Percentiles rank a stretch among this genome's conserved stretches.
phyloP scores from a whole-genome alignment of 2,113 vertebrate genomes.

The Dasyornis broadbenti region DNA sequence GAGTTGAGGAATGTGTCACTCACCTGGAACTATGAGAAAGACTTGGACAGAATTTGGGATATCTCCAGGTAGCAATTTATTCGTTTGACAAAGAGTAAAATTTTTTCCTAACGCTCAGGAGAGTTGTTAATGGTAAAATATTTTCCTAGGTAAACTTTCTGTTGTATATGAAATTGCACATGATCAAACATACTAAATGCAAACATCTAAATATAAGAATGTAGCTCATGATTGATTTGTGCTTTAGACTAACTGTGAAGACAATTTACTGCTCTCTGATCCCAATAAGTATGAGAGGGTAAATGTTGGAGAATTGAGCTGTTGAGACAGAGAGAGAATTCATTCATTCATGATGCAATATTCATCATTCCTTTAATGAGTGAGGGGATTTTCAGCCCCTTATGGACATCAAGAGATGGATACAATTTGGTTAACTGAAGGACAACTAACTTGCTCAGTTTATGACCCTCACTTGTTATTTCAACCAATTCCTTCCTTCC shows the following conservation, averaged over 20 bases:
- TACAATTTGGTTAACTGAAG: background rate
- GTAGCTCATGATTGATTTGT: background rate
- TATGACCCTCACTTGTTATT: background rate
- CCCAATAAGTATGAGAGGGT: background rate
- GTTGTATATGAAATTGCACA: background rate
- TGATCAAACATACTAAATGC: background rate
- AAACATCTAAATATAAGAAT: background rate
- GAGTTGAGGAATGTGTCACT: background rate
- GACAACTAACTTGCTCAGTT: background rate
- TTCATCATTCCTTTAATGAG: background rate
- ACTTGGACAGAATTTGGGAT: background rate
- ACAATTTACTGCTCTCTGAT: background rate
- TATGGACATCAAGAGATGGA: accelerated
- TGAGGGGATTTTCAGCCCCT: background rate
- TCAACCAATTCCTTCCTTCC: background rate
- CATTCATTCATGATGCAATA: too few species aligned
- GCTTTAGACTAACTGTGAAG: background rate
- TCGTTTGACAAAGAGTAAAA: background rate
- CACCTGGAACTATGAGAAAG: background rate
- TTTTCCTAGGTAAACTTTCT: background rate
- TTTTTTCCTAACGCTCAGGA: background rate
- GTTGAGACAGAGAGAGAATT: background rate
- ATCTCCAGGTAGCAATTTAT: background rate
- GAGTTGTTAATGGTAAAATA: background rate
- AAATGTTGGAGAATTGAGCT: background rate